Conservation (phyloP, 2,888 invertebrate genomes). For the Drosophila rubida region DNA sequence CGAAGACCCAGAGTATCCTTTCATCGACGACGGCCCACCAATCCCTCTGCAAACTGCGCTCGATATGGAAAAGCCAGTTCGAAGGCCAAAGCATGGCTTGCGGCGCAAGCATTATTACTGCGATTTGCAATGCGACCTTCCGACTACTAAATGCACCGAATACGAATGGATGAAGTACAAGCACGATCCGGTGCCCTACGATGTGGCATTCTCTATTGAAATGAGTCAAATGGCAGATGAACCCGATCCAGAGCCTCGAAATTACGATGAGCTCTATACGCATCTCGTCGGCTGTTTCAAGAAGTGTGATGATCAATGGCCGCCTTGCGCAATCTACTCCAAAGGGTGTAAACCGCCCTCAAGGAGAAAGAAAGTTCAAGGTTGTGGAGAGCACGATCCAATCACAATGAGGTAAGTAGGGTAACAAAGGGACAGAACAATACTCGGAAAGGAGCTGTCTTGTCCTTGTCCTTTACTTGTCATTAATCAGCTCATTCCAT, state of each 20-base stretch:
- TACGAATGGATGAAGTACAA: constrained; percentile 55
- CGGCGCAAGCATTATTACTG: constrained; percentile 42
- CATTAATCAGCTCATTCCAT: constrained; percentile 12
- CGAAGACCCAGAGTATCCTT: constrained; percentile 24
- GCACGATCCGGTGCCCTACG: constrained; percentile 26
- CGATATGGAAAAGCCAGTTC: constrained; percentile 28
- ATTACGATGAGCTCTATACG: constrained; percentile 63
- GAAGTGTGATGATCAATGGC: neutral
- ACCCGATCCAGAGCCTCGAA: constrained; percentile 38
- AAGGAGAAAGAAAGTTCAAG: constrained; percentile 20
- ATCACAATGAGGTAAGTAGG: neutral
- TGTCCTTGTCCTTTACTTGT: neutral
- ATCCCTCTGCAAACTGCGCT: constrained; percentile 11
- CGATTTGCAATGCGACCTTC: constrained; percentile 24
- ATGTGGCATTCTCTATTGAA: constrained; percentile 23
- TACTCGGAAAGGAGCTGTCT: neutral
- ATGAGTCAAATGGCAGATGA: neutral
- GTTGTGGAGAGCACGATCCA: constrained; percentile 25
- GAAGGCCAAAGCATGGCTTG: constrained; percentile 33
- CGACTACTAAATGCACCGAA: constrained; percentile 46
- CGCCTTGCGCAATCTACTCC: constrained; percentile 21
- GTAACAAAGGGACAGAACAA: neutral
- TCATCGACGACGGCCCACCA: constrained; percentile 6
- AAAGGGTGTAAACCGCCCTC: constrained; percentile 40
- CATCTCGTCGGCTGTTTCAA: constrained; percentile 50